Base-by-base conservation (phyloP, 2,113 vertebrate genomes). In the Esox niger region DNA sequence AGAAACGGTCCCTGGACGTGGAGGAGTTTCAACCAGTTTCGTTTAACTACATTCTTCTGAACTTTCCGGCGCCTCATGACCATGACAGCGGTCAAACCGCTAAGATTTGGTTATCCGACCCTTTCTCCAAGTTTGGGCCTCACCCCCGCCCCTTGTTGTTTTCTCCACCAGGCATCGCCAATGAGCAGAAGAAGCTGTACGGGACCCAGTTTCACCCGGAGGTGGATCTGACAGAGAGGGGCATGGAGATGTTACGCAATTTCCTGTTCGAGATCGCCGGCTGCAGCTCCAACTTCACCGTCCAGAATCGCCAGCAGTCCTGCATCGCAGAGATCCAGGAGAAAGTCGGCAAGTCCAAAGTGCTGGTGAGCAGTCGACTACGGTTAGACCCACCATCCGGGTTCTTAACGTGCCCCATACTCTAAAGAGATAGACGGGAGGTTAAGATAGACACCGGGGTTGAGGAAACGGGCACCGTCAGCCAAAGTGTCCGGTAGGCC, bases 181-280 rank as follows among this genome's bases (percentile, higher is more conserved):
- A 99, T 0, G 97, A 99, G 74, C 95, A 96, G 46, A 99, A 99
- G 83, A 99, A 99, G 31, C 89, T 99, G 21, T 99, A 97, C 0
- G 97, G 97, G 52, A 96, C 91, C 0, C 97, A 99, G 82, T 99
- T 99, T 87, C 97, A 99, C 74, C 97, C 97, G 0, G 97, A 99
- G 84, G 97, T 99, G 3, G 96, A 98, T 85, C 91, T 99, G 30
- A 99, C 97, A 0, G 95, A 96, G 85, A 91, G 94, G 13, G 97
- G 97, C 26, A 96, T 92, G 79, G 91, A 94, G 71, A 98, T 99
- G 90, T 88, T 99, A 86, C 94, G 94, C 67, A 99, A 96, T 64
- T 99, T 99, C 33, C 88, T 99, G 10, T 99, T 96, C 17, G 97
- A 99, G 21, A 94, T 99, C 0, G 96, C 96, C 6, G 97, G 95